phyloP scores from a whole-genome alignment of 2,888 invertebrate genomes.

The Melinaea marsaeus region DNA sequence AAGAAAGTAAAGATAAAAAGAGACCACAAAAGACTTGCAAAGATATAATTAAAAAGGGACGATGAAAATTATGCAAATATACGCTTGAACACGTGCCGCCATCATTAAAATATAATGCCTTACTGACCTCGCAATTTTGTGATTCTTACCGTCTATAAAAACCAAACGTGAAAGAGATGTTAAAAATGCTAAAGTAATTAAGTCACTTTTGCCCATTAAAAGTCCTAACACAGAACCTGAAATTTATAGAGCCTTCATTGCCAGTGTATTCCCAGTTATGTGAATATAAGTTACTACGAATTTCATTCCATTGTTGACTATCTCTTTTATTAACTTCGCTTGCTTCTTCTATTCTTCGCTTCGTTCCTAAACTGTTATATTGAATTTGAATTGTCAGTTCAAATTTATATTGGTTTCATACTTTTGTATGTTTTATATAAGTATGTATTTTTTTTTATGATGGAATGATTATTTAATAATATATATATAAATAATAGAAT shows the following conservation, averaged over 20 bases:
- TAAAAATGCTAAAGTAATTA: constrained; percentile 15
- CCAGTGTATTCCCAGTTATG: constrained; percentile 14
- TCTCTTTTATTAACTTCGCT: too few species aligned
- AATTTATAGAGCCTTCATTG: constrained; percentile 16
- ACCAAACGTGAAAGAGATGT: constrained; percentile 12
- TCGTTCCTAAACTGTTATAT: neutral
- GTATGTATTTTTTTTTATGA: too few species aligned
- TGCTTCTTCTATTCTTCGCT: too few species aligned
- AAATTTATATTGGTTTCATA: neutral
- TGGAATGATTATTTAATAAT: too few species aligned
- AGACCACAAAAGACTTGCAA: neutral
- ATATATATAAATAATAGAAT: too few species aligned
- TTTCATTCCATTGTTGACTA: neutral
- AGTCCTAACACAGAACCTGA: constrained; percentile 4
- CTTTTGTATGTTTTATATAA: too few species aligned
- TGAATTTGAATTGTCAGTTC: neutral
- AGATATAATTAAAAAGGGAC: constrained; percentile 13
- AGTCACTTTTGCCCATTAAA: constrained; percentile 16
- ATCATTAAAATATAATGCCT: constrained; percentile 25
- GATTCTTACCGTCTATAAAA: constrained; percentile 13
- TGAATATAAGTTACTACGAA: constrained; percentile 1
- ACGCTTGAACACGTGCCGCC: constrained; percentile 16
- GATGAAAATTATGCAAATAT: constrained; percentile 13
- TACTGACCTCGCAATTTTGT: constrained; percentile 15
- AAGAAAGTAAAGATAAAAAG: neutral